Base-by-base conservation (phyloP, 2,797 vertebrate genomes). In the Pangasius larnaudii region DNA sequence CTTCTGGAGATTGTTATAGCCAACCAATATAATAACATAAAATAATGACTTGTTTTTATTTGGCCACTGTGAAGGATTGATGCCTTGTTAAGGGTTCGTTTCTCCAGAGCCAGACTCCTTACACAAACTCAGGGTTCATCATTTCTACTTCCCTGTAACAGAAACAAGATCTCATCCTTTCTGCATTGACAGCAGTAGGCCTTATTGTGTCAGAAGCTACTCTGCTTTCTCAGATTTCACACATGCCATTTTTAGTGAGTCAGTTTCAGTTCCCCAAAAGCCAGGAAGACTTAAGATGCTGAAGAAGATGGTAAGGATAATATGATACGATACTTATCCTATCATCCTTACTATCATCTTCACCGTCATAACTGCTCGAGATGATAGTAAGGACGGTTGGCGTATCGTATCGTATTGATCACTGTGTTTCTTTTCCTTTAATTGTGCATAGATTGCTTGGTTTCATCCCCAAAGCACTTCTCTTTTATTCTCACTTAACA, bases 161-260 rank as follows among this genome's bases (percentile, higher is more conserved):
- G 74, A 87, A 74, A 80, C 42, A 16, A 46, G 86, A 80, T 87
- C 7, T 49, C 10, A 27, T 84, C 9, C 61, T 58, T 49, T 82
- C 75, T 80, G 65, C 39, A 71, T 18, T 51, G 84, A 84, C 82
- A 69, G 51, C 46, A 33, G 58, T 39, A 78, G 63, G 89, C 84
- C 53, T 86, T 58, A 77, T 87, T 49, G 39, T 85, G 33, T 67
- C 80, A 42, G 72, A 67, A 88, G 85, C 72, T 39, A 7, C 56
- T 86, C 86, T 74, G 84, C 79, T 84, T 86, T 84, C 89, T 91
- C 86, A 19, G 22, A 84, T 90, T 90, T 89, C 85, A 71, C 86
- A 75, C 36, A 16, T 67, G 56, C 74, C 84, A 79, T 87, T 85
- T 89, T 33, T 69, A 49, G 19, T 53, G 84, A 83, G 75, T 89